Conservation (phyloP, 1,140 invertebrate genomes). For the Doryteuthis pealeii region DNA sequence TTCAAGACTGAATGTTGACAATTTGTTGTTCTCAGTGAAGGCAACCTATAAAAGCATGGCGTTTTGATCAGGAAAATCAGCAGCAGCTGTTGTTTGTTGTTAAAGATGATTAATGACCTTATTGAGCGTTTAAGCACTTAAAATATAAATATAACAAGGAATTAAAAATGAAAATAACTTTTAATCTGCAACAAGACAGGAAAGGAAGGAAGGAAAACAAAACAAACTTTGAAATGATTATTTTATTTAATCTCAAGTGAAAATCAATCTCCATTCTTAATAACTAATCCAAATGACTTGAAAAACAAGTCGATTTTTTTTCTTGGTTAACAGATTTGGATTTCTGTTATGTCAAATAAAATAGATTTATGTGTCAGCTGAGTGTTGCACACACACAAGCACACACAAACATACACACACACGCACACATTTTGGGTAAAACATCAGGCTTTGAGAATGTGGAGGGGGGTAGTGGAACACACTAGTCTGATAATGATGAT, state of each 20-base stretch:
- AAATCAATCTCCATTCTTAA: constrained; percentile 13
- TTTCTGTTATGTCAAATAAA: not conserved
- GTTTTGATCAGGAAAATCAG: too few relatives aligned
- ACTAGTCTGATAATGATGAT: not conserved
- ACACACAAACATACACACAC: too few relatives aligned
- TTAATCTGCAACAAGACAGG: too few relatives aligned
- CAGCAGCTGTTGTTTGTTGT: too few relatives aligned
- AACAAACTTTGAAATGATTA: constrained; percentile 7
- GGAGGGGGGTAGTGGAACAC: not conserved
- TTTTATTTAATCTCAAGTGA: constrained; percentile 12
- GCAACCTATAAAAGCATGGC: too few relatives aligned
- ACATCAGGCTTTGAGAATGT: not conserved
- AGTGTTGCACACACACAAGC: not conserved
- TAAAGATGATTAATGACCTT: too few relatives aligned
- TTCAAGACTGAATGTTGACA: too few relatives aligned
- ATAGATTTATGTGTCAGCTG: not conserved
- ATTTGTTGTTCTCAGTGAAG: too few relatives aligned
- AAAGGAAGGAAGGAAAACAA: not conserved
- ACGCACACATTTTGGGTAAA: not conserved
- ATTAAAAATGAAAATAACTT: too few relatives aligned
- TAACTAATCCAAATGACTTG: constrained; percentile 11
- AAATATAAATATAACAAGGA: too few relatives aligned
- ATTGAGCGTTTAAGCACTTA: too few relatives aligned
- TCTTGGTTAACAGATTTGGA: not conserved
- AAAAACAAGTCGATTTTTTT: not conserved